Evolutionary conservation across 1,140 invertebrate species (phyloP).

Genomic region (Cyrtorhinus lividipennis): DNA sequence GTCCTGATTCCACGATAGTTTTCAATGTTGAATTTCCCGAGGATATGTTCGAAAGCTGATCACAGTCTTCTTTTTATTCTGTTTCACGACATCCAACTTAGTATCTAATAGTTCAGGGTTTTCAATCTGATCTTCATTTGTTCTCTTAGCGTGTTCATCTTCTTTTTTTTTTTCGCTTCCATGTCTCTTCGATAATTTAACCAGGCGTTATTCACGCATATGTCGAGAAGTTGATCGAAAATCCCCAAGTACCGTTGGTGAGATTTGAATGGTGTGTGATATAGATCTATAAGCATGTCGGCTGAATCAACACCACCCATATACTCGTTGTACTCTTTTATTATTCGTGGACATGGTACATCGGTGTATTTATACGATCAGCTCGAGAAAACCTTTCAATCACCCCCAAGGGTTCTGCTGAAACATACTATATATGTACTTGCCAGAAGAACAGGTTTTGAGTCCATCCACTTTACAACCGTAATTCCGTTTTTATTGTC

Average conservation of each 20-base stretch:
- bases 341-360: conserved; percentile 30
- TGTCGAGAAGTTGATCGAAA: conserved; percentile 9
- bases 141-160: no score
- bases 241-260: conserved; percentile 22
- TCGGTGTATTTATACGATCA: conserved; percentile 25
- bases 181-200: neutral
- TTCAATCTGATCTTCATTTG: no score
- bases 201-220: conserved; percentile 1
- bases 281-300: conserved; percentile 32
- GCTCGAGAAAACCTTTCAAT: conserved; percentile 27
- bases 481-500: conserved; percentile 23
- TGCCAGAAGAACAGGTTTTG: conserved; percentile 31
- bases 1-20: no score
- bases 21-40: no score
- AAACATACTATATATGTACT: conserved; percentile 30
- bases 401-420: conserved; percentile 26
- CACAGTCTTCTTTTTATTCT: no score
- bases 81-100: no score
- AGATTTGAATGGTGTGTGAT: conserved; percentile 23
- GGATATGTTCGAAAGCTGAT: no score
- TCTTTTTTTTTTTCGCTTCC: neutral
- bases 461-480: conserved; percentile 32
- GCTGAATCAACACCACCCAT: conserved; percentile 30
- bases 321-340: conserved; percentile 31
- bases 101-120: no score